Percentiles rank a stretch among this genome's conserved stretches.
phyloP scores from a whole-genome alignment of 2,797 vertebrate species.

The Erithacus rubecula region DNA sequence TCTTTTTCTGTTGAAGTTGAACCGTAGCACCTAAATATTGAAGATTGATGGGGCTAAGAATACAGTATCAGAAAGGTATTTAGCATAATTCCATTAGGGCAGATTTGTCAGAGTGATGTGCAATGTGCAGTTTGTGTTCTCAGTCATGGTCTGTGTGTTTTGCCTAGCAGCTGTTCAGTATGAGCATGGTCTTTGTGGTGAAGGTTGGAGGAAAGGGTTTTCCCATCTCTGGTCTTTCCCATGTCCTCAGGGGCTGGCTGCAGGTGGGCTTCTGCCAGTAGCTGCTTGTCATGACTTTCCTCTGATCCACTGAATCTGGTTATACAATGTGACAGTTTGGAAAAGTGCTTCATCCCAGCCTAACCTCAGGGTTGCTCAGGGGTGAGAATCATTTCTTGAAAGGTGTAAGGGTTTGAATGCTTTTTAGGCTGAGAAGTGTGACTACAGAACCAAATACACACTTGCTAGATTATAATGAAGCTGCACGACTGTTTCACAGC shows the following conservation, averaged over 20 bases:
- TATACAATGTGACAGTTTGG: background rate
- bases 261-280: background rate
- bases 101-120: background rate
- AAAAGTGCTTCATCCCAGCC: background rate
- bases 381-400: background rate
- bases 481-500: background rate
- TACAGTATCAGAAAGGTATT: background rate
- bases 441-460: background rate
- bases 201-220: background rate
- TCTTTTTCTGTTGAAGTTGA: background rate
- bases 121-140: background rate
- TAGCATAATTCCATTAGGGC: background rate
- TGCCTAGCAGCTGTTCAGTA: background rate
- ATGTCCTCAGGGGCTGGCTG: background rate
- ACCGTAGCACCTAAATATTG: background rate
- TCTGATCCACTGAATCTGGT: background rate
- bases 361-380: background rate
- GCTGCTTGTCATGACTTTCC: background rate
- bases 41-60: background rate
- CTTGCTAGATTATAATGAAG: background rate
- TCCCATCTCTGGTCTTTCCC: background rate
- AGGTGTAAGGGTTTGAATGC: background rate
- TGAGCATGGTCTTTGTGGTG: background rate
- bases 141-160: background rate
- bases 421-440: background rate